A percentile compares a stretch with the other conserved stretches of the same genome.
Conservation (phyloP, 1,140 invertebrate genomes). For the Ceratina japonica region DNA sequence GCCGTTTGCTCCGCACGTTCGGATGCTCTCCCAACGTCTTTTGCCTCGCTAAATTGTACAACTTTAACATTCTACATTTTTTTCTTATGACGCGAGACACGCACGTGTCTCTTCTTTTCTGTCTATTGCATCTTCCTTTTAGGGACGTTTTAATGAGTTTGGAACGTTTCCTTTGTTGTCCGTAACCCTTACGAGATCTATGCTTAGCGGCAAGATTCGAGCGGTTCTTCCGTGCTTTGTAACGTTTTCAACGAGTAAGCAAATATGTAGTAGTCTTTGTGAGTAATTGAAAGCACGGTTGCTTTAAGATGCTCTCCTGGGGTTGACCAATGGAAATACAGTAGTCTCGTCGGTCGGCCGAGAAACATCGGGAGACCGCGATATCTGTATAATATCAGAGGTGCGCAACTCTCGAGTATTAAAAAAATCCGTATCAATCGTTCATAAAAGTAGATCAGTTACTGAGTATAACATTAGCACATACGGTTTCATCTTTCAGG, state of each 20-base stretch:
- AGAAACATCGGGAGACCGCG: slow-evolving; percentile 23
- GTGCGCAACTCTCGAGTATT: slow-evolving; percentile 24
- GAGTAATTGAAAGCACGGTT: slow-evolving; percentile 31
- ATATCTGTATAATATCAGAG: slow-evolving; percentile 39
- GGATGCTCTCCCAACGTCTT: slow-evolving; percentile 6
- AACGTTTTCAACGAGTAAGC: neutral
- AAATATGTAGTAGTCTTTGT: slow-evolving; percentile 7
- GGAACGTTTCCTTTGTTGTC: neutral
- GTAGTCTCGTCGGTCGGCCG: slow-evolving; percentile 25
- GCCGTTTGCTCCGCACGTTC: neutral
- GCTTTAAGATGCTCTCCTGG: slow-evolving; percentile 30
- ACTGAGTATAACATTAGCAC: neutral
- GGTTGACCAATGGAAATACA: slow-evolving; percentile 47
- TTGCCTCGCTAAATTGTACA: neutral
- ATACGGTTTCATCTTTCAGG: neutral
- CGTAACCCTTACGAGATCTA: slow-evolving; percentile 9
- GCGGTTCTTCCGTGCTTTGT: neutral
- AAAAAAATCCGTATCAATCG: neutral
- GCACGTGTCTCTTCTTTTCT: neutral
- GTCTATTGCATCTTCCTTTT: neutral
- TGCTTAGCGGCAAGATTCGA: neutral
- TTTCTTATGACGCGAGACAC: neutral
- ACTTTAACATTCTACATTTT: neutral
- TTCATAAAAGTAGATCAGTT: too few relatives aligned
- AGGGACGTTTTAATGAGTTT: too few relatives aligned